phyloP scores from a whole-genome alignment of 2,113 vertebrate species.

The Oreamnos americanus region DNA sequence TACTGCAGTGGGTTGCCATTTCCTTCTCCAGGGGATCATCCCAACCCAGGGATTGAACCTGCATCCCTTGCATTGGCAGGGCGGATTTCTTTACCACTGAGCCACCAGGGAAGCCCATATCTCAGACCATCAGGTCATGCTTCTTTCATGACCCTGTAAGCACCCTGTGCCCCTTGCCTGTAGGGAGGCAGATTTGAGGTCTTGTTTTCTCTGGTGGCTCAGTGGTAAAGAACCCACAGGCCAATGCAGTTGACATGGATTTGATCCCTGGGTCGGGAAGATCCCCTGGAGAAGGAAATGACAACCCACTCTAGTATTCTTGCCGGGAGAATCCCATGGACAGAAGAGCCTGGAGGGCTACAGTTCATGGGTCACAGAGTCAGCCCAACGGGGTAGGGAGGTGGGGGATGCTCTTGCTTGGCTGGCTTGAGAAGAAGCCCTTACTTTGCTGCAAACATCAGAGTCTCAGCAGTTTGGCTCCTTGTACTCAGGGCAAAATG shows the following conservation, averaged over 20 bases:
- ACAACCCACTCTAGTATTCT: neutral
- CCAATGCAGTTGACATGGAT: neutral
- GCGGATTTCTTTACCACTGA: neutral
- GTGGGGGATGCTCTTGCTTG: no score
- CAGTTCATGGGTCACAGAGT: neutral
- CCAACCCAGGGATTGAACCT: neutral
- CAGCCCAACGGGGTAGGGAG: accelerated
- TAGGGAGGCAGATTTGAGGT: neutral
- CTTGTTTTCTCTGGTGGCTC: neutral
- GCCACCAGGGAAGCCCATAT: neutral
- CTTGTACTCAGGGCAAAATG: neutral
- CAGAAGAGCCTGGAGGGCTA: neutral
- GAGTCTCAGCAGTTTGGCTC: neutral
- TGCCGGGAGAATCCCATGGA: neutral
- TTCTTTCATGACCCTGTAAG: no score
- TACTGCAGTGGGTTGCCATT: neutral
- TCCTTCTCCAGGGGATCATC: neutral
- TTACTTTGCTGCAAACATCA: neutral
- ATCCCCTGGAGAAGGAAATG: neutral
- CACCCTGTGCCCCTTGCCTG: neutral
- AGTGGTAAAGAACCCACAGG: neutral
- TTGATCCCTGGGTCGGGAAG: neutral
- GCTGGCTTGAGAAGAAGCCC: neutral
- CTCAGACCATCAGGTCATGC: neutral
- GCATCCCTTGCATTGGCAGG: neutral